phyloP scores from a whole-genome alignment of 1,140 invertebrate species.

The Homarus americanus region DNA sequence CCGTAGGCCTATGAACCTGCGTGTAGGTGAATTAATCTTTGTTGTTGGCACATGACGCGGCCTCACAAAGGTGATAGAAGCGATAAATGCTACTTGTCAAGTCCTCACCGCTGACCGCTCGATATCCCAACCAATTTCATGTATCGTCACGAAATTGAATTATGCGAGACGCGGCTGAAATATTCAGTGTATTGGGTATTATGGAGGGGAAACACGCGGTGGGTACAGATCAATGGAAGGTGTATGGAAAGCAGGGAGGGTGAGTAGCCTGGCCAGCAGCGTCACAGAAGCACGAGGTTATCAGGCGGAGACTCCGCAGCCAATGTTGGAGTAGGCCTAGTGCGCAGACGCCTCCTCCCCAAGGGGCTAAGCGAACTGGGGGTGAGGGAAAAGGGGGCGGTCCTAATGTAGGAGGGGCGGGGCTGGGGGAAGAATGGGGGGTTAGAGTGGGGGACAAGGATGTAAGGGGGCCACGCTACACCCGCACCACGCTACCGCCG shows the following conservation, averaged over 20 bases:
- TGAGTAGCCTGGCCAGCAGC: background rate
- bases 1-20: background rate
- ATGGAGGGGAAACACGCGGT: background rate
- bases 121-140: background rate
- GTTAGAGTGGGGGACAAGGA: background rate
- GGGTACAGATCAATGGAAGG: background rate
- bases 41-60: background rate
- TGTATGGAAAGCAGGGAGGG: background rate
- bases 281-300: background rate
- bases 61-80: background rate
- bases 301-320: background rate
- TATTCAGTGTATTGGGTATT: background rate
- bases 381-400: too few species aligned
- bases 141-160: background rate
- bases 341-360: constrained; percentile 9
- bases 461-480: background rate
- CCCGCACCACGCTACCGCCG: background rate
- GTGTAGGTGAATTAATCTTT: background rate
- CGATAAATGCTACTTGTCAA: background rate
- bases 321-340: background rate
- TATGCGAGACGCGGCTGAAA: constrained; percentile 1
- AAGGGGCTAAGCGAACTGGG: background rate
- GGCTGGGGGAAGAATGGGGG: background rate
- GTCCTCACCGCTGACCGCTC: background rate
- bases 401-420: background rate